Evolutionary conservation across 1,140 invertebrate genomes (phyloP), one percentile per base, ranked within the genome.

Genomic region (Conopomorpha cramerella): DNA sequence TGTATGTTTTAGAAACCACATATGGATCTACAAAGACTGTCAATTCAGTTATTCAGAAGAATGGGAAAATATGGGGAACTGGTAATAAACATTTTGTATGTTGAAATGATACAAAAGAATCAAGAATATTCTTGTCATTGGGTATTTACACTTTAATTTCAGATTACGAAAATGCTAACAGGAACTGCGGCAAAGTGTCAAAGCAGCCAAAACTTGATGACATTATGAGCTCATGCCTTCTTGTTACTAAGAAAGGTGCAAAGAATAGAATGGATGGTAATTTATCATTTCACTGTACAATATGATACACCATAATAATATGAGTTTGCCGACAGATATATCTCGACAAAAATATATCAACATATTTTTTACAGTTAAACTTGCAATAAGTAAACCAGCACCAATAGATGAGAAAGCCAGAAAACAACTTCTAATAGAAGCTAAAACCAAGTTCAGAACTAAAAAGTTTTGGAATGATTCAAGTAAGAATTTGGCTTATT

Each of bases 401-500:
- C 39, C 43, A 30, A 15, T 54, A 3, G 43, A 45, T 35, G 61
- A 67, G 17, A 41, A 41, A 15, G 19, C 44, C 36, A 56, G 63
- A 43, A 53, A 38, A 43, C 25, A 46, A 18, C 29, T 49, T 30
- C 43, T 72, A 14, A 10, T 36, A 13, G 44, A 55, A 49, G 44
- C 43, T 12, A 66, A 54, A 33, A 44, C 51, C 28, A 68, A 55
- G 42, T 68, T 51, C 41, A 48, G 55, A 30, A 66, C 55, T 32
- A 65, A 53, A 51, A 13, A 40, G 14, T 72, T 55, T 51, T 59
- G 44, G 43, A 38, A 58, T 44, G 57, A 71, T 15, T 54, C 59
- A 43, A 61, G 57, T 68, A 49, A 14, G 19, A 27, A 16, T 3
- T 34, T 6, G 8, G 4, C 8, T 8, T 17, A 13, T 25, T 3